These are phyloP conservation scores for Mizuhopecten yessoensis DNA, from an alignment of 1,140 invertebrate species.

Conservation along the genomic window DNA sequence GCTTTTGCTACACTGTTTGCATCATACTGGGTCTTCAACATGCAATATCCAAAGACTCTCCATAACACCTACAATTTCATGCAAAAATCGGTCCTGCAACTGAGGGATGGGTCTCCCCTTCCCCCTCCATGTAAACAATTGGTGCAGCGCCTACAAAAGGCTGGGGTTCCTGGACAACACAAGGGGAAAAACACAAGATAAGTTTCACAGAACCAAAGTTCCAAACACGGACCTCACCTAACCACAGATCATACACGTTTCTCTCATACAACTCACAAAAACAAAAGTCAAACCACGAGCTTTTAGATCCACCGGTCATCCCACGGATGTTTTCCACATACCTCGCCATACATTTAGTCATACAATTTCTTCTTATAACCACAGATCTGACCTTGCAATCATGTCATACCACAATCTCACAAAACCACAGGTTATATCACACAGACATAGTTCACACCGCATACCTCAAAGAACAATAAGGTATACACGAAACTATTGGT, in stretches of 20 bases:
- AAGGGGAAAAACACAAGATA: constrained; percentile 18
- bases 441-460: no score
- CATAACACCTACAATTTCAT: constrained; percentile 80
- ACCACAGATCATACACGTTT: background rate
- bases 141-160: constrained; percentile 69
- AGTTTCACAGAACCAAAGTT: background rate
- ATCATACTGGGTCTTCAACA: constrained; percentile 81
- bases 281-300: no score
- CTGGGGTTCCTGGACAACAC: background rate
- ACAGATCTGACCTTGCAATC: no score
- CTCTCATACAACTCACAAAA: no score
- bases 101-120: constrained; percentile 73
- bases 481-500: no score
- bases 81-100: constrained; percentile 76
- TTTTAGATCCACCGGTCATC: no score
- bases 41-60: constrained; percentile 79
- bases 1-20: constrained; percentile 79
- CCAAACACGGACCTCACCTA: background rate
- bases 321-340: no score
- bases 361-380: no score
- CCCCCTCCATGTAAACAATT: constrained; percentile 75
- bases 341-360: no score
- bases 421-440: no score
- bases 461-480: no score
- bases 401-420: no score